phyloP scores from a whole-genome alignment of 2,797 vertebrate genomes.

The Okamejei kenojei region DNA sequence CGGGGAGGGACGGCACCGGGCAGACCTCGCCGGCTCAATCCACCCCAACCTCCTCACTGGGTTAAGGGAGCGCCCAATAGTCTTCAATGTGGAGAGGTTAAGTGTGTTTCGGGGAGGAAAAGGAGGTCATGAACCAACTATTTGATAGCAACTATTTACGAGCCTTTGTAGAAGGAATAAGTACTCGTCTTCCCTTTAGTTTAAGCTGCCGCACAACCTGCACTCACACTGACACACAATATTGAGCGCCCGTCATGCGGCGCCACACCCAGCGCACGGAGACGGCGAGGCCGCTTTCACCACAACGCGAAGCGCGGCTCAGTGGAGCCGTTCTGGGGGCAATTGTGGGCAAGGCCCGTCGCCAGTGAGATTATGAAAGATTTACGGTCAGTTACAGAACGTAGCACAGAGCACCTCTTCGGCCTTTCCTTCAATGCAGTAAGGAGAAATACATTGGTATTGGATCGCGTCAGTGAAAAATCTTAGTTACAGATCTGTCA shows the following conservation, averaged over 20 bases:
- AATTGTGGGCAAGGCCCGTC: not conserved
- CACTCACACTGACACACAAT: not conserved
- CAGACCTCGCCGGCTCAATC: not conserved
- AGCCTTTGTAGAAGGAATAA: not conserved
- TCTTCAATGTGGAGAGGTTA: too few relatives aligned
- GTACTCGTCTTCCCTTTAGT: not conserved
- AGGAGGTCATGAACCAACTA: too few relatives aligned
- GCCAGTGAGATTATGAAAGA: not conserved
- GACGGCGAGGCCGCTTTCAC: not conserved
- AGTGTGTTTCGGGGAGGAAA: too few relatives aligned
- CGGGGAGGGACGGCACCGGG: not conserved
- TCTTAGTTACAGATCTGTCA: too few relatives aligned
- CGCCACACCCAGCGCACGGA: not conserved
- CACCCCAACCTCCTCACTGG: not conserved
- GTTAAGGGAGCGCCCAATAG: not conserved
- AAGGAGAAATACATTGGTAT: not conserved
- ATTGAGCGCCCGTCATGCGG: not conserved
- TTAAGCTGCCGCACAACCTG: not conserved
- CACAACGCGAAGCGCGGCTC: not conserved
- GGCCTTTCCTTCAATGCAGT: not conserved
- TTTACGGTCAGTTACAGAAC: not conserved
- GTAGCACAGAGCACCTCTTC: not conserved
- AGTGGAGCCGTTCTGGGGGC: not conserved
- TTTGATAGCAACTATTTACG: not conserved
- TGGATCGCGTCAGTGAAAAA: not conserved